Percentiles rank a stretch among this genome's conserved stretches.
Evolutionary conservation across 2,797 vertebrate species (phyloP).

Genomic region (Tarsius wallacei): DNA sequence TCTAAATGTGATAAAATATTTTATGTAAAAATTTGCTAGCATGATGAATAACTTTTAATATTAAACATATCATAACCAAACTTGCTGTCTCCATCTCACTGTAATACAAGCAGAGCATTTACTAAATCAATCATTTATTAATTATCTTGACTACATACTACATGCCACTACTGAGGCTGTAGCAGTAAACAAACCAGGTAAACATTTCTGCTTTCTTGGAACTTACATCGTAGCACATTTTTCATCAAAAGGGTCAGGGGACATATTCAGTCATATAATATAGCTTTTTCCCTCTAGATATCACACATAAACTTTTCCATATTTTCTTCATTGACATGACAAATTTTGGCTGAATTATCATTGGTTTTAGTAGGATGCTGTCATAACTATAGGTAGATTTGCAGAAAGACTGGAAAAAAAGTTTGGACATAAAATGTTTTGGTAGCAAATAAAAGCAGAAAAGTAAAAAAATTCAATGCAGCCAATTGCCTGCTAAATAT

Average conservation of each 20-base stretch:
- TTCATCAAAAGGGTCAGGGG: not conserved
- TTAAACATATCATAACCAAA: not conserved
- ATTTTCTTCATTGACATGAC: not conserved
- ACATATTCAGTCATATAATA: not conserved
- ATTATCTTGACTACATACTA: not conserved
- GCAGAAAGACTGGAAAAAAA: not conserved
- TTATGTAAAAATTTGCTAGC: not conserved
- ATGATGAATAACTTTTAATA: not conserved
- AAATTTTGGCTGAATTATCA: not conserved
- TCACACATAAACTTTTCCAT: not conserved
- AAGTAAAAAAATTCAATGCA: not conserved
- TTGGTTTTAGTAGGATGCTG: not conserved
- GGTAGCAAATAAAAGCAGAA: not conserved
- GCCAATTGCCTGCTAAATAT: not conserved
- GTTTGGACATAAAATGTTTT: not conserved
- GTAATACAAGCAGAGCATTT: not conserved
- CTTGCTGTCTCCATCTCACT: not conserved
- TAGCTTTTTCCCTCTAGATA: not conserved
- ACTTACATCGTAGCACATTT: not conserved
- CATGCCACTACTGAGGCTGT: fast-evolving
- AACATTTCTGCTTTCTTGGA: not conserved
- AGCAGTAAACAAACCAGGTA: not conserved
- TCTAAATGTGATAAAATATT: not conserved
- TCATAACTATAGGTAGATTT: not conserved
- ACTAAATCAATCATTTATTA: not conserved